Base-by-base conservation (phyloP, 2,113 vertebrate species). In the Lynx canadensis region DNA sequence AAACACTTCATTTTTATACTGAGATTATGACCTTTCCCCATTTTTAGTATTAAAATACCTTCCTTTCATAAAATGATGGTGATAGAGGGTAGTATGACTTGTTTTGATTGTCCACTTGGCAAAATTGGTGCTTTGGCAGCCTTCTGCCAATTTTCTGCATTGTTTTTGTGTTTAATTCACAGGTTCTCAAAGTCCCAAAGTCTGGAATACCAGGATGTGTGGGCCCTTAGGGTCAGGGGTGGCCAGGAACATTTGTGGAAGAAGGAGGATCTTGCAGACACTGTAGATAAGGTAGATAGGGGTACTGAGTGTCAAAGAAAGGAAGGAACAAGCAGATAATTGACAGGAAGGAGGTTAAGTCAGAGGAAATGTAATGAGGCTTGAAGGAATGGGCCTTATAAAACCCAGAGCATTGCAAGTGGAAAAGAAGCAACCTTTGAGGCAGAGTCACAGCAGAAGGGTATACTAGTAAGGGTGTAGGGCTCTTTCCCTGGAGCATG, bases 61-160 rank as follows among this genome's bases (percentile, higher is more conserved):
- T 91, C 79, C 33, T 79, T 97, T 92, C 55, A 78, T 71, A 73
- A 94, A 97, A 78, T 57, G 7, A 74, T 86, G 52, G 83, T 95
- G 87, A 74, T 79, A 23, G 79, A 74, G 45, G 31, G 79, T 50
- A 84, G 7, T 52, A 83, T 97, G 97, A 89, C 90, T 94, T 94
- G 48, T 74, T 94, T 74, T 84, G 68, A 95, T 31, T 0, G 10
- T 31, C 31, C 5, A 31, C n/a, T 78, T 94, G 91, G 55, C 63
- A 57, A 90, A 91, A 86, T 73, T 1, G 10, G 45, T 41, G 84
- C 55, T 88, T 76, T 92, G 84, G 74, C 41, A 36, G 21, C 3
- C 76, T 96, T 84, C 86, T 81, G 73, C 60, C 41, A 91, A 60
- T 81, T 96, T 41, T 90, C 48, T 14, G 74, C 66, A 69, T 79